Base-by-base conservation (phyloP, 2,888 invertebrate genomes). In the Achlya flavicornis region DNA sequence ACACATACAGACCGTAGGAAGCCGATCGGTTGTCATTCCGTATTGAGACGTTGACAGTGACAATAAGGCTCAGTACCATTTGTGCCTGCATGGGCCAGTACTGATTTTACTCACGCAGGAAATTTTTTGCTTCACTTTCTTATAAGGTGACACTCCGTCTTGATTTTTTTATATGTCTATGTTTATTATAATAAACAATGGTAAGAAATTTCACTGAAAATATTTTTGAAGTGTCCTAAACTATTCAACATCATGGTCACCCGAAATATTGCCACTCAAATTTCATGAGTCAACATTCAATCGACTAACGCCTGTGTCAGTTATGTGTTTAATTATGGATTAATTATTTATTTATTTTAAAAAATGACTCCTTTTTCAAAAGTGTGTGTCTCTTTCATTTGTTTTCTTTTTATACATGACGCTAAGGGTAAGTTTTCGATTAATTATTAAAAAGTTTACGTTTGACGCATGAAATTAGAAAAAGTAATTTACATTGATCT, bases 361-460 rank as follows among this genome's bases (percentile, higher is more conserved):
- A 53, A 53, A 53, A 53, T 53, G 53, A 19, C n/a, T 7, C 10
- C 53, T 19, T 53, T 19, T 53, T 19, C 19, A n/a, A 53, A 7
- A 53, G 7, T 53, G 53, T 16, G 48, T 48, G 53, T 53, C 10
- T 2, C 7, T 53, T 19, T 19, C 4, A 10, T 19, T 53, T n/a
- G 10, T 8, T 53, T 19, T 53, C 10, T 53, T 8, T 53, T 10
- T 19, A 53, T 19, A 53, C 10, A n/a, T 19, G 76, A 65, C 43
- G 41, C 35, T 0, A 73, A 75, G 67, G 77, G 81, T 78, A 72
- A 63, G 62, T 46, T 14, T 43, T 16, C 26, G 26, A 26, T 26
- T 26, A 26, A 26, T 65, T 65, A 59, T 7, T 53, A 32, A 57
- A 53, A 19, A 4, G 19, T 5, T 16, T 5, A 8, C 3, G n/a